phyloP scores from a whole-genome alignment of 2,888 invertebrate genomes.

The Tethea ocularis region DNA sequence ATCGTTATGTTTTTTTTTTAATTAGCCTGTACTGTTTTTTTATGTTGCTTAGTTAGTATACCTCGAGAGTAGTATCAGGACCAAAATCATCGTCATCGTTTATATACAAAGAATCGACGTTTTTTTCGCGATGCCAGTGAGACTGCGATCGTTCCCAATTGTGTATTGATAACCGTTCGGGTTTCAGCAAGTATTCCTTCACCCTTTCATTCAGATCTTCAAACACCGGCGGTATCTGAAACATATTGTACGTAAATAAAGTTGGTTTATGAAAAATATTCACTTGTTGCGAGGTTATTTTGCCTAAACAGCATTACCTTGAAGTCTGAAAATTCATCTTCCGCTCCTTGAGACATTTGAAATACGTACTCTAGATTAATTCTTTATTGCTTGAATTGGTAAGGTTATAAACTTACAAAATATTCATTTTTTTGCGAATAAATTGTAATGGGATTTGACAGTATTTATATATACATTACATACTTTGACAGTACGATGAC shows the following conservation, averaged over 20 bases:
- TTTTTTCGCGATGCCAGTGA: slow-evolving; percentile 84
- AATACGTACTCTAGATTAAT: background rate
- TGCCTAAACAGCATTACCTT: slow-evolving; percentile 41
- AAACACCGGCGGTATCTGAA: slow-evolving; percentile 85
- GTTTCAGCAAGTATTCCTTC: slow-evolving; percentile 86
- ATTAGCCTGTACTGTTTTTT: too few species aligned
- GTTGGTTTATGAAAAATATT: background rate
- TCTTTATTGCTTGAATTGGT: background rate
- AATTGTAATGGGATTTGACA: too few species aligned
- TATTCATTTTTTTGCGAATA: too few species aligned
- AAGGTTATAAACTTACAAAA: too few species aligned
- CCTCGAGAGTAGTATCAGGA: slow-evolving; percentile 70
- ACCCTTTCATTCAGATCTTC: slow-evolving; percentile 86
- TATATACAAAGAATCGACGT: slow-evolving; percentile 79
- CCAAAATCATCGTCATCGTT: slow-evolving; percentile 68
- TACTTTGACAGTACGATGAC: too few species aligned
- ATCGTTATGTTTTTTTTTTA: too few species aligned
- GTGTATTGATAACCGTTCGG: slow-evolving; percentile 89
- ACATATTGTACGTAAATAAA: slow-evolving; percentile 36
- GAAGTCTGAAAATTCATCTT: slow-evolving; percentile 57
- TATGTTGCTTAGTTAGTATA: slow-evolving; percentile 22
- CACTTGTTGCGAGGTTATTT: background rate
- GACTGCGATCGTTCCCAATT: slow-evolving; percentile 87
- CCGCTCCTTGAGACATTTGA: slow-evolving; percentile 50
- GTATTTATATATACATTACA: too few species aligned